Evolutionary conservation across 1,140 invertebrate species (phyloP).

Genomic region (Apis dorsata): DNA sequence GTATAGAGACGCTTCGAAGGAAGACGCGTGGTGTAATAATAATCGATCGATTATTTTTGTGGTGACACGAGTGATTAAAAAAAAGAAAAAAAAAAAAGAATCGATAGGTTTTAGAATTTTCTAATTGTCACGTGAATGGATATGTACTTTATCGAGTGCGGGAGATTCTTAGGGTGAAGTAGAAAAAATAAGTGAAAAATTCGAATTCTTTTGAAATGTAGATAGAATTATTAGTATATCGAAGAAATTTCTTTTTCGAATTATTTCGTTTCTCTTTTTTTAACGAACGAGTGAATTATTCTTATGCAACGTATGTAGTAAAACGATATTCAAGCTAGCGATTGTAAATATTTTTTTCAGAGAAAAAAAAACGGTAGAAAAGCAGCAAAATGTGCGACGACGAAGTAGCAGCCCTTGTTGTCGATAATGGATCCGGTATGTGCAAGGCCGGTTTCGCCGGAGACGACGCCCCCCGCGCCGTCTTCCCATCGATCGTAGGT

Average conservation of each 20-base stretch:
- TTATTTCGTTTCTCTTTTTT: too few relatives aligned
- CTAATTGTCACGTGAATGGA: background rate
- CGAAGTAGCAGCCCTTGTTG: conserved; percentile 93
- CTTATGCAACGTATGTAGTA: too few relatives aligned
- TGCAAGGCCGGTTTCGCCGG: conserved; percentile 96
- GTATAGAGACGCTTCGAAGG: too few relatives aligned
- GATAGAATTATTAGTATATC: too few relatives aligned
- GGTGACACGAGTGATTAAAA: conserved; percentile 23
- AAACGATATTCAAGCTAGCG: too few relatives aligned
- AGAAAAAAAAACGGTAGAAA: conserved; percentile 57
- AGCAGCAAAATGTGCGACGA: conserved; percentile 90
- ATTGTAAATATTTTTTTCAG: too few relatives aligned
- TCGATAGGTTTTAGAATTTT: conserved; percentile 1
- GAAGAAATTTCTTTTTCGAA: too few relatives aligned
- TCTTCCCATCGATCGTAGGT: conserved; percentile 85
- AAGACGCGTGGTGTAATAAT: conserved; percentile 5
- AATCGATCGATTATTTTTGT: conserved; percentile 9
- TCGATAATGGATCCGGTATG: conserved; percentile 93
- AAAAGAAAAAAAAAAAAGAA: background rate
- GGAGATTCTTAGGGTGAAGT: background rate
- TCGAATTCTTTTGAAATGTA: too few relatives aligned
- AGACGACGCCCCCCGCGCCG: conserved; percentile 92
- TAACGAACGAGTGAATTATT: too few relatives aligned
- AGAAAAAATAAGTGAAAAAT: background rate
- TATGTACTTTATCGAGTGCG: background rate